These are phyloP conservation scores for Rhadina sibilatrix DNA, from an alignment of 2,113 vertebrate genomes.

Conservation along the genomic window DNA sequence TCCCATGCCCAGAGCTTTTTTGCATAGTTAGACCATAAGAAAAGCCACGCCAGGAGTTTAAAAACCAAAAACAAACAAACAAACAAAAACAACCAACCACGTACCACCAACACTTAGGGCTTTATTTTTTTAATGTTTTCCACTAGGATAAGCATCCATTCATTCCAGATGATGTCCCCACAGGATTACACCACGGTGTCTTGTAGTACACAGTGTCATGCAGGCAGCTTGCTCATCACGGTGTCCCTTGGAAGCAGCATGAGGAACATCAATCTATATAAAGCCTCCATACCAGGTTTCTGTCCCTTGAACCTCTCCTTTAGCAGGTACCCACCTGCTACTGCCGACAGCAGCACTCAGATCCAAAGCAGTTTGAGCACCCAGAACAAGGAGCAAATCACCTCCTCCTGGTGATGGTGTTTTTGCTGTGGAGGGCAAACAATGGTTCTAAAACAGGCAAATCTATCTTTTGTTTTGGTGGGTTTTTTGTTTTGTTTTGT, in stretches of 20 bases:
- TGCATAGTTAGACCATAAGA: neutral
- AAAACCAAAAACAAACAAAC: no score
- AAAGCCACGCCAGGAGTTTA: neutral
- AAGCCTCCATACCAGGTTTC: accelerated
- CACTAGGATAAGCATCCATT: neutral
- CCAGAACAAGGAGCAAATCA: neutral
- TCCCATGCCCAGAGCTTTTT: neutral
- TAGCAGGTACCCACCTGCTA: neutral
- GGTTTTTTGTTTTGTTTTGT: no score
- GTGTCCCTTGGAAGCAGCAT: neutral
- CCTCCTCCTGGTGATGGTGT: neutral
- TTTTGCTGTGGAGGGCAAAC: neutral
- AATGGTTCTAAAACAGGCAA: neutral
- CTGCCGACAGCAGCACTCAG: neutral
- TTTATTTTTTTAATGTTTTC: neutral
- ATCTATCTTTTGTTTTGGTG: no score
- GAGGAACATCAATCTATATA: neutral
- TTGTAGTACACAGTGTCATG: neutral
- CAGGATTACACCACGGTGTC: neutral
- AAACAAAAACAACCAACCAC: no score
- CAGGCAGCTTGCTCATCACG: neutral
- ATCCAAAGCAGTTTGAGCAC: neutral
- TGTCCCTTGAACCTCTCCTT: neutral
- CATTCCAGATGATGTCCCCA: neutral
- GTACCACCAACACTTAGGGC: neutral